Evolutionary conservation across 2,888 invertebrate species (phyloP), one percentile per base, ranked within the genome.

Genomic region (Tigriopus californicus): DNA sequence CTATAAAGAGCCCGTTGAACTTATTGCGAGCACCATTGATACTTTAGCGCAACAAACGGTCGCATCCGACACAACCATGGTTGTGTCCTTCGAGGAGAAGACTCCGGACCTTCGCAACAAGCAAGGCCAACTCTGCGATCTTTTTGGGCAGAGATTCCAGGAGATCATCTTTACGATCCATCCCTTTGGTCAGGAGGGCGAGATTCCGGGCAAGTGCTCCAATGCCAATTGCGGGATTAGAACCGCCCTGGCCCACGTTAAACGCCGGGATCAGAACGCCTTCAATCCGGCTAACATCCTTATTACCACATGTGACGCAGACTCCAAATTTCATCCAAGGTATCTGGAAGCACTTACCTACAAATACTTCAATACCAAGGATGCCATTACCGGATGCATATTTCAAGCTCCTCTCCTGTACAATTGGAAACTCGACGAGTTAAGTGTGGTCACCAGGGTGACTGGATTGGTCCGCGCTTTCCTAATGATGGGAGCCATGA

Each of bases 191-290:
- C 18, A 40, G 11, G 54, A 54, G 18, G 54, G 54, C 13, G 54
- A 54, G 22, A 54, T 54, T 15, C 41, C 54, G n/a, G 54, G 54
- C 11, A 54, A 54, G 41, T 54, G 54, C 18, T 54, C 54, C n/a
- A 54, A 54, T 15, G 24, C 54, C n/a, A 54, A 54, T 40, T 54
- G 54, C 18, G 54, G 33, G 12, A 54, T 54, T 41, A 12, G 54
- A 6, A 41, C 54, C 10, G 54, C 54, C 18, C 2, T 54, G 11
- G 40, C 41, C 6, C 54, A 54, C 41, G 6, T 54, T 10, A 24
- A 54, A 22, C 18, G 18, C 10, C 40, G n/a, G 2, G 18, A 41
- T 10, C 13, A 18, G 22, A 10, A 24, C 11, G 22, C 20, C 1
- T 54, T 54, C 18, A 40, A 54, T 54, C 40, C 54, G n/a, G 40